Base-by-base conservation (phyloP, 2,888 invertebrate species). In the Brachyopa scutellaris region DNA sequence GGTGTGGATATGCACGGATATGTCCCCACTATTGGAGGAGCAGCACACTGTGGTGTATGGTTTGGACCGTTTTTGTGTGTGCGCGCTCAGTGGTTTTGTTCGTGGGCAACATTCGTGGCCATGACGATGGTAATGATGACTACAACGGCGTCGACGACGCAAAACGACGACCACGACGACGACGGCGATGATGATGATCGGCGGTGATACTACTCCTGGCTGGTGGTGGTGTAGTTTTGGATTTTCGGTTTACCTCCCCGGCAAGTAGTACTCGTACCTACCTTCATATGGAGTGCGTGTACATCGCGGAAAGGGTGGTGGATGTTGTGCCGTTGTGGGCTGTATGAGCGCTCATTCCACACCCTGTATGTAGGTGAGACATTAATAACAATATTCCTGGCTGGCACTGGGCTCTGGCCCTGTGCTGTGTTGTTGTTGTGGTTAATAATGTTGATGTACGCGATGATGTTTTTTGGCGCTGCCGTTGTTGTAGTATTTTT, bases 401-500 rank as follows among this genome's bases (percentile, higher is more conserved):
- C 66, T 47, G 31, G 57, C 40, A 49, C 11, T 40, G 33, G 23
- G 66, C 49, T 31, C 47, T 47, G 45, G 38, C 8, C n/a, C 15
- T 15, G 19, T 47, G 57, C 21, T 49, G 61, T 64, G 53, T 33
- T 66, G 64, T 64, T 70, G 82, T 62, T 78, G 78, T 31, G 83
- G 83, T 83, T 83, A 83, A 83, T 83, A 83, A 83, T 73, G 83
- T 67, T 83, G 83, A 83, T 83, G 83, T 83, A 73, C 83, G 83
- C 83, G 83, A 83, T 83, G 83, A 83, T 83, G 83, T 78, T 83
- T 78, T 78, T 83, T 83, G 67, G 83, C 83, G 83, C 83, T 83
- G 83, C 83, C 76, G 83, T 78, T 83, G 83, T 78, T 83, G 83
- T 78, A 49, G 77, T 66, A 67, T 38, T 83, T 83, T 73, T 83